Base-by-base conservation (phyloP, 2,797 vertebrate genomes). In the Anguilla anguilla region DNA sequence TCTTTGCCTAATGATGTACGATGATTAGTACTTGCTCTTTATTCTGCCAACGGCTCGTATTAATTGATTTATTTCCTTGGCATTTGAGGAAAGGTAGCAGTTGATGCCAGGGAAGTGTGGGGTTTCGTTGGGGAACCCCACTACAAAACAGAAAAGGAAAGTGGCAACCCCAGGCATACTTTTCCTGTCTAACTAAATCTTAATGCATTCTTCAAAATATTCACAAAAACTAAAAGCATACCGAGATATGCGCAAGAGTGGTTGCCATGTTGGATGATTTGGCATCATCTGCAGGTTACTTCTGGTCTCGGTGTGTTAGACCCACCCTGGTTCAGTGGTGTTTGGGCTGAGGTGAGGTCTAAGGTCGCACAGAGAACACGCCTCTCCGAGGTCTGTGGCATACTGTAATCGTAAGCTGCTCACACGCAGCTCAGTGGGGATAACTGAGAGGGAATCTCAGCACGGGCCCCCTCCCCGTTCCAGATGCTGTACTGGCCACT, bases 1-100 rank as follows among this genome's bases (percentile, higher is more conserved):
- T 96, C 96, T 97, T 97, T 94, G 95, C 96, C 96, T 97, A 97
- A 97, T 97, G 96, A 97, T 96, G 96, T 95, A 95, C 95, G 96
- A 96, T 95, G 96, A 97, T 96, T 93, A 94, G 91, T 90, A 93
- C 92, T 95, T 95, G 95, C 94, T 96, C 95, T 96, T 96, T 94
- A 95, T 93, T 93, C 93, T 94, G 95, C 94, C 92, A 91, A 92
- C 93, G 92, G 95, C 94, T 95, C 88, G 89, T 93, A 94, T 96
- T 94, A 93, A 94, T 96, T 95, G 91, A 91, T 94, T 93, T 93
- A 92, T 95, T 93, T 90, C 88, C 89, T 90, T 92, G 77, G 90
- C 88, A 90, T 89, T 90, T 35, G 88, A 93, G 91, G 87, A 92
- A 93, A 93, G 94, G 94, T 95, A 87, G 93, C 90, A 91, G 90